Evolutionary conservation across 1,140 invertebrate species (phyloP).

Genomic region (Neocloeon triangulifer): DNA sequence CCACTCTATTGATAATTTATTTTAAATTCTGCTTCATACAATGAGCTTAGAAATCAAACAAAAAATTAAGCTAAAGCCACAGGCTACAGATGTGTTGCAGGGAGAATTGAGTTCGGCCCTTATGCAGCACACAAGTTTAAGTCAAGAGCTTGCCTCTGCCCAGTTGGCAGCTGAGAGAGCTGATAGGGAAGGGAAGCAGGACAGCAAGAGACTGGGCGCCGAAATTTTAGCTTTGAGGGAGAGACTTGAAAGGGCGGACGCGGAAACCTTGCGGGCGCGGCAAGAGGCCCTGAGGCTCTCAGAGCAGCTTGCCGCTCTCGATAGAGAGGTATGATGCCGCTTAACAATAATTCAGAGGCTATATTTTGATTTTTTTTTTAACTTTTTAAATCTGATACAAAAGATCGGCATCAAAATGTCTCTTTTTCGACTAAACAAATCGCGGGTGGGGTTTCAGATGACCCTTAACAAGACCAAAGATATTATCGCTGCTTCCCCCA

Average conservation of each 20-base stretch:
- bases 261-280: slow-evolving; percentile 48
- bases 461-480: no score
- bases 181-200: slow-evolving; percentile 46
- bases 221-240: slow-evolving; percentile 55
- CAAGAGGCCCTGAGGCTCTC: slow-evolving; percentile 47
- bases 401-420: no score
- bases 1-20: no score
- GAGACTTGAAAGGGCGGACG: slow-evolving; percentile 49
- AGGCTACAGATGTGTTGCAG: slow-evolving; percentile 42
- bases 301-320: slow-evolving; percentile 47
- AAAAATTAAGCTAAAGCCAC: no score
- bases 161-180: slow-evolving; percentile 34
- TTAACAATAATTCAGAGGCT: no score
- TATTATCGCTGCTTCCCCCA: slow-evolving; percentile 23
- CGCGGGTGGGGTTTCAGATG: no score
- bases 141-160: slow-evolving; percentile 45
- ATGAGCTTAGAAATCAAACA: slow-evolving; percentile 1
- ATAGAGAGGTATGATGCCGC: slow-evolving; percentile 61
- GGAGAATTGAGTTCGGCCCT: slow-evolving; percentile 44
- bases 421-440: no score
- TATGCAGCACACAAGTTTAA: slow-evolving; percentile 47
- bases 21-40: neutral
- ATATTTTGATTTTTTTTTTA: no score
- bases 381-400: no score
- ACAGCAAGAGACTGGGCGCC: slow-evolving; percentile 41